phyloP scores from a whole-genome alignment of 2,797 vertebrate genomes.

The Sebastes iracundus region DNA sequence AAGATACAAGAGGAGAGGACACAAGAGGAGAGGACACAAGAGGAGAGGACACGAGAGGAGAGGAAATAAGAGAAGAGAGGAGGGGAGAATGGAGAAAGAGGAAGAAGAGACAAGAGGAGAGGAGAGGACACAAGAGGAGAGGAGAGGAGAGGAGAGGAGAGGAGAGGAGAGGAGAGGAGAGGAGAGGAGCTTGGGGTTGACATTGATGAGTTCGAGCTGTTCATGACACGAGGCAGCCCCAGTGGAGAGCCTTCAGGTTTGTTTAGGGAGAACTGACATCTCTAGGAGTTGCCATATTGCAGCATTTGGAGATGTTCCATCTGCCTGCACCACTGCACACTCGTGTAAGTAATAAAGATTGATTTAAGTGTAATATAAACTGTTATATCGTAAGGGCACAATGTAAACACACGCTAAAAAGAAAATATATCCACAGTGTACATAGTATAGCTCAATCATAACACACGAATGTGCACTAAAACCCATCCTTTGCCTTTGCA shows the following conservation, averaged over 20 bases:
- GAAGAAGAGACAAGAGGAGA: neutral
- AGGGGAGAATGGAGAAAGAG: no score
- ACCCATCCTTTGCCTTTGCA: neutral
- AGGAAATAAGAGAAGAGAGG: neutral
- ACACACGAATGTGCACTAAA: conserved; percentile 22
- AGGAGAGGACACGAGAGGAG: neutral
- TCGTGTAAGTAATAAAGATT: conserved; percentile 55
- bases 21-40: neutral
- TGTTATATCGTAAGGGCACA: conserved; percentile 44
- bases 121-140: neutral
- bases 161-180: neutral
- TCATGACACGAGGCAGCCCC: conserved; percentile 69
- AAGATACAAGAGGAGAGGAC: no score
- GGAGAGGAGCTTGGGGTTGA: conserved; percentile 33
- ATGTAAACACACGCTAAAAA: conserved; percentile 40
- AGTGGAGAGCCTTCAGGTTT: conserved; percentile 69
- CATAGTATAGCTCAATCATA: conserved; percentile 29
- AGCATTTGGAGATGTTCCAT: conserved; percentile 65
- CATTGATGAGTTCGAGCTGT: conserved; percentile 73
- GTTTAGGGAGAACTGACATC: conserved; percentile 79
- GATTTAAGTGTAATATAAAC: conserved; percentile 56
- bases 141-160: neutral
- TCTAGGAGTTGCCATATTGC: conserved; percentile 59
- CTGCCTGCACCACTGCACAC: conserved; percentile 55
- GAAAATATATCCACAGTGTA: conserved; percentile 11